Evolutionary conservation across 2,888 invertebrate species (phyloP), one percentile per base, ranked within the genome.

Genomic region (Antheraea yamamai): DNA sequence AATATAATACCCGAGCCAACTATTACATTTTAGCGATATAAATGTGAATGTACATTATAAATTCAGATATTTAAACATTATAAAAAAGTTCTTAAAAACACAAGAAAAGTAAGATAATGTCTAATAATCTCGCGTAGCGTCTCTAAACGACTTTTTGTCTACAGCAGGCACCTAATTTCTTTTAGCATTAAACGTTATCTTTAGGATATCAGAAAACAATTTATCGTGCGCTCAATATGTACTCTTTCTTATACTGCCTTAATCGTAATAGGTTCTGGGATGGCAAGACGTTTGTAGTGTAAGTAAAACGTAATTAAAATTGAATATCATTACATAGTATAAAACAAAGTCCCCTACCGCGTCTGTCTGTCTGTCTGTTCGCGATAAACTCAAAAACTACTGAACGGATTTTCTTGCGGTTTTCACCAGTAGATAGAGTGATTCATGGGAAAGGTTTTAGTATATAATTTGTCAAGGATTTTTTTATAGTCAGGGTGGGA

Each of bases 191-290:
- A 76, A 82, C 81, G 84, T 82, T 84, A 83, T 86, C 83, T 84
- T 77, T 75, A 74, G 55, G 76, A 82, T 84, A 88, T 88, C 84
- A 80, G 79, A 84, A 85, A 85, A 75, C 81, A 83, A 86, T 88
- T 88, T 84, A 87, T 86, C 87, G 86, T 81, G 73, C 74, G 79
- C 73, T 77, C 80, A 47, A 47, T 81, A 18, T 26, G 64, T 64
- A 14, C 26, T 64, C 23, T 26, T 64, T 64, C 64, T 26, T 64
- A 26, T n/a, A 64, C 12, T 26, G 23, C 26, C 16, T 26, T 8
- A 14, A 64, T 6, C 20, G 10, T 14, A 26, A 64, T 26, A 26
- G 4, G 10, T 64, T 64, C 14, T 64, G 14, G 64, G 26, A 14
- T 26, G 10, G 26, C 64, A 64, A 26, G 16, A 26, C 2, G 26